These are phyloP conservation scores for Drosophila anomalata DNA, from an alignment of 2,888 invertebrate genomes.

Conservation along the genomic window DNA sequence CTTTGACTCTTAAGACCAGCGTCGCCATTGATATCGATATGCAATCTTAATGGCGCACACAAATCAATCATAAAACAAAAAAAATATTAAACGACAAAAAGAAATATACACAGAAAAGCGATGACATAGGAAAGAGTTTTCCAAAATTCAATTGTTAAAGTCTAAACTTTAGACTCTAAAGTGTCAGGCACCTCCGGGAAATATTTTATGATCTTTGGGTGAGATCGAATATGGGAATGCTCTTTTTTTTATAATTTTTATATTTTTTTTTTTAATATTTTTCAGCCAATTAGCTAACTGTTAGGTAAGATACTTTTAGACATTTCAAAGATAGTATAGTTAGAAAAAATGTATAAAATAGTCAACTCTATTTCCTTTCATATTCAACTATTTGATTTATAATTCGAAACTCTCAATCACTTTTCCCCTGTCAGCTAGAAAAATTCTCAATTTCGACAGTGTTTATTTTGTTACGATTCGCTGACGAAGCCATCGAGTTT, in stretches of 20 bases:
- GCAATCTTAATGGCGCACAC: slow-evolving; percentile 68
- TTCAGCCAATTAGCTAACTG: no score
- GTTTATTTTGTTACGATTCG: slow-evolving; percentile 22
- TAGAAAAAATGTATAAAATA: no score
- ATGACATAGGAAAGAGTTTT: slow-evolving; percentile 11
- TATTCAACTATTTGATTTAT: background rate
- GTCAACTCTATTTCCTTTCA: background rate
- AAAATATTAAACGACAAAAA: background rate
- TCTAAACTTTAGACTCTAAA: no score
- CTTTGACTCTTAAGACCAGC: slow-evolving; percentile 55
- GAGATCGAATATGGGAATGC: background rate
- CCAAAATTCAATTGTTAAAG: slow-evolving; percentile 7
- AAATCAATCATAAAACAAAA: slow-evolving; percentile 68
- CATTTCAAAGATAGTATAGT: no score
- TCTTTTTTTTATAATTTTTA: background rate
- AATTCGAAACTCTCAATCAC: background rate
- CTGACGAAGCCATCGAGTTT: slow-evolving; percentile 42
- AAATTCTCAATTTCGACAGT: slow-evolving; percentile 11
- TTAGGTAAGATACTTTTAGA: no score
- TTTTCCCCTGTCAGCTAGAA: background rate
- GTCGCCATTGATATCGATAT: slow-evolving; percentile 63
- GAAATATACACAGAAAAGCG: background rate
- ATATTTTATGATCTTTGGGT: background rate
- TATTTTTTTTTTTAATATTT: background rate
- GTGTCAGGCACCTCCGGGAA: background rate